Percentiles rank a stretch among this genome's conserved stretches.
Evolutionary conservation across 1,140 invertebrate genomes (phyloP).

Genomic region (Mamestra configurata): DNA sequence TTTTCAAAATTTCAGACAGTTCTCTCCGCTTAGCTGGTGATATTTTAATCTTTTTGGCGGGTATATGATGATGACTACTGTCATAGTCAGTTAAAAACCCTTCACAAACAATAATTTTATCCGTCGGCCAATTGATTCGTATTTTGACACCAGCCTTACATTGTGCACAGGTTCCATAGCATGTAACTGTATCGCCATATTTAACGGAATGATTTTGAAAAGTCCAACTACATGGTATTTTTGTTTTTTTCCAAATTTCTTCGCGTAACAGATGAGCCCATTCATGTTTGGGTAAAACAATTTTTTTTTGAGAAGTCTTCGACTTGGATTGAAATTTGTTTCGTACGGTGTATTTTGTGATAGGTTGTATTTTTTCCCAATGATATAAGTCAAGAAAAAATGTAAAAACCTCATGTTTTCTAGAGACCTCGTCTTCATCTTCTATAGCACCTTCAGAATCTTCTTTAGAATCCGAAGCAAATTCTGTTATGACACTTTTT

Average conservation of each 20-base stretch:
- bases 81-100: background rate
- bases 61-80: background rate
- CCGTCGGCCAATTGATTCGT: background rate
- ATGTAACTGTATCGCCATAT: background rate
- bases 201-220: background rate
- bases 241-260: background rate
- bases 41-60: background rate
- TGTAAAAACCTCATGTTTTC: background rate
- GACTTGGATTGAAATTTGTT: background rate
- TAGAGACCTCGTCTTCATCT: too few species aligned
- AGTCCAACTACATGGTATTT: background rate
- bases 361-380: background rate
- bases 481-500: background rate
- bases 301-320: background rate
- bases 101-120: background rate
- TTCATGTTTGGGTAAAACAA: constrained; percentile 1
- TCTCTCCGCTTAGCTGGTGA: background rate
- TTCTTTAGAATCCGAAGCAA: too few species aligned
- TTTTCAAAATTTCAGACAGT: background rate
- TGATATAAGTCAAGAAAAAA: background rate
- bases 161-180: background rate
- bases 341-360: background rate
- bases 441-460: too few species aligned
- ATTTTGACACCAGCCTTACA: background rate
- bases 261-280: background rate